phyloP scores from a whole-genome alignment of 2,113 vertebrate species.

The Pyxicephalus adspersus region DNA sequence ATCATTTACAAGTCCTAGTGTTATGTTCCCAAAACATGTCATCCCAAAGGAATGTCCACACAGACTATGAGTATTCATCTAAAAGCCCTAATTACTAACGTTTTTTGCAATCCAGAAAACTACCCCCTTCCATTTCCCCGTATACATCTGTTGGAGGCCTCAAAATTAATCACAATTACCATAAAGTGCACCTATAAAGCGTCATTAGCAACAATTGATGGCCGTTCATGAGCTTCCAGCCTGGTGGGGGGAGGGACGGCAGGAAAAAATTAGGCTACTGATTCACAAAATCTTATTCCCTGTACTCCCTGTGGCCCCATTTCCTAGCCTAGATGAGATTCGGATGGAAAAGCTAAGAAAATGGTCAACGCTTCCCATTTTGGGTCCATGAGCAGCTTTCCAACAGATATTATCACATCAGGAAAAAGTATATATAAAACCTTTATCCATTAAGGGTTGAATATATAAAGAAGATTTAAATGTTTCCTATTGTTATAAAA shows the following conservation, averaged over 20 bases:
- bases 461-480: not conserved
- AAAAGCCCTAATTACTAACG: slow-evolving; percentile 62
- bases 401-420: too few relatives aligned
- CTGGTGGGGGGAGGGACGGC: not conserved
- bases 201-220: slow-evolving; percentile 12
- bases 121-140: not conserved
- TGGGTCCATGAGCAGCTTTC: too few relatives aligned
- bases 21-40: too few relatives aligned
- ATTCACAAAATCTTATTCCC: not conserved
- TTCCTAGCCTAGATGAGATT: not conserved
- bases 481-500: not conserved
- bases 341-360: too few relatives aligned
- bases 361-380: too few relatives aligned
- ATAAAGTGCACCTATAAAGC: not conserved
- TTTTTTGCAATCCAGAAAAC: slow-evolving; percentile 59
- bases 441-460: not conserved
- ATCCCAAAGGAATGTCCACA: slow-evolving; percentile 6
- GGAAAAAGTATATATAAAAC: too few relatives aligned
- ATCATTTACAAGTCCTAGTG: too few relatives aligned
- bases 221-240: not conserved
- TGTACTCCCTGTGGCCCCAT: too few relatives aligned
- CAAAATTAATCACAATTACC: slow-evolving; percentile 43
- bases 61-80: slow-evolving; percentile 60
- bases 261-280: not conserved
- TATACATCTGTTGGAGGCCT: not conserved